These are phyloP conservation scores for Anarhynchus alexandrinus DNA, from an alignment of 2,113 vertebrate genomes.

Conservation along the genomic window DNA sequence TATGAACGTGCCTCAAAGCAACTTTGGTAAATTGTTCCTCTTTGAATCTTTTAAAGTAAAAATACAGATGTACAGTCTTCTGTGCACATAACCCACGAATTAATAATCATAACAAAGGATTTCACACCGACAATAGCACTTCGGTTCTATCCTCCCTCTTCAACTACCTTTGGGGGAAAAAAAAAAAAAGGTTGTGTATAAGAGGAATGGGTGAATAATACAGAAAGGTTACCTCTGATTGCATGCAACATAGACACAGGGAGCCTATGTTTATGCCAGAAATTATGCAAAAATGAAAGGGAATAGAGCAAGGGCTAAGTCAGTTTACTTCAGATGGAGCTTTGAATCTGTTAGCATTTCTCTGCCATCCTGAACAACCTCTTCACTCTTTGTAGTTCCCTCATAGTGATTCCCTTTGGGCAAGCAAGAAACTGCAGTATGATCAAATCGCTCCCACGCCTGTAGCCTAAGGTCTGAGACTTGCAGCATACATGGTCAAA, in stretches of 20 bases:
- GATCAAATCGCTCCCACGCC: not conserved
- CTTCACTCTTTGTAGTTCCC: not conserved
- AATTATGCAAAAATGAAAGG: not conserved
- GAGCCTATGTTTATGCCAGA: not conserved
- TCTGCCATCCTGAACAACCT: not conserved
- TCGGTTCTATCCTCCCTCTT: not conserved
- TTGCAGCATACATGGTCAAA: not conserved
- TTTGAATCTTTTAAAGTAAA: not conserved
- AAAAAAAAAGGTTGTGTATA: rapidly evolving
- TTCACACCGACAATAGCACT: not conserved
- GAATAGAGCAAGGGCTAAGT: not conserved
- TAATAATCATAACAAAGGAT: not conserved
- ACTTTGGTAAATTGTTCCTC: not conserved
- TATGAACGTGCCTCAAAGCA: not conserved
- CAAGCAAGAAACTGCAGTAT: not conserved
- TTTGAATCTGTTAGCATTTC: not conserved
- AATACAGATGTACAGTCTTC: not conserved
- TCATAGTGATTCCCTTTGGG: rapidly evolving
- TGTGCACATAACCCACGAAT: not conserved
- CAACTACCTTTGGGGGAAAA: not conserved
- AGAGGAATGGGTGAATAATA: not conserved
- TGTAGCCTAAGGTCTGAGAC: not conserved
- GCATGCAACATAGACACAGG: not conserved
- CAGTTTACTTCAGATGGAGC: not conserved
- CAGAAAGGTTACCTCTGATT: not conserved